Conservation (phyloP, 1,140 invertebrate genomes). For the Mizuhopecten yessoensis region DNA sequence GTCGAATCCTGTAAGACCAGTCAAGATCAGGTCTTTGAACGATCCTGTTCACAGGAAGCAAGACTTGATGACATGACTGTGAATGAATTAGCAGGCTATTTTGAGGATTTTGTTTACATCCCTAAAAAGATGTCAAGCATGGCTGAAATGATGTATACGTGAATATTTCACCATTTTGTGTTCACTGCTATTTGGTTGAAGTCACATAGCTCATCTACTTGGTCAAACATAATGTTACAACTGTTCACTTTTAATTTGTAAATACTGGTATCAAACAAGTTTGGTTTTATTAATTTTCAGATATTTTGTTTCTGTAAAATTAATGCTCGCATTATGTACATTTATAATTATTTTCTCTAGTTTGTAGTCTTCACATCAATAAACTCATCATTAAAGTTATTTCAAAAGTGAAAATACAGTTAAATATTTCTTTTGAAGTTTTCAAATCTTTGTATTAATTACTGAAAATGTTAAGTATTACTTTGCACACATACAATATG, state of each 20-base stretch:
- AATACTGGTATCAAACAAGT: background rate
- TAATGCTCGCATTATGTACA: too few relatives aligned
- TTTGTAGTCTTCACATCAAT: too few relatives aligned
- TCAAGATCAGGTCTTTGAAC: conserved; percentile 58
- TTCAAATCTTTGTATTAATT: too few relatives aligned
- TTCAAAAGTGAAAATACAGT: too few relatives aligned
- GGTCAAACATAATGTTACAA: background rate
- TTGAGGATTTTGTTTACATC: conserved; percentile 82
- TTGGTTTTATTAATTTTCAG: too few relatives aligned
- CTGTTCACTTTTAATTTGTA: background rate
- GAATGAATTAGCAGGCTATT: conserved; percentile 82
- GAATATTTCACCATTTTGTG: conserved; percentile 43
- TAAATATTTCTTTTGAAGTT: too few relatives aligned
- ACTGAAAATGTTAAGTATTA: too few relatives aligned
- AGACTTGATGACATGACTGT: conserved; percentile 77
- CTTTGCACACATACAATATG: too few relatives aligned
- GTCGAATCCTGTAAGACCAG: conserved; percentile 1
- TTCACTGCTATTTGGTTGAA: conserved; percentile 18
- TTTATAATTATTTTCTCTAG: too few relatives aligned
- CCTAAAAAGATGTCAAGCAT: conserved; percentile 83
- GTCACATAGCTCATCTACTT: background rate
- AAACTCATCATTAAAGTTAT: too few relatives aligned
- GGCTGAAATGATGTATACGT: conserved; percentile 84
- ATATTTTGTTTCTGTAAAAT: too few relatives aligned
- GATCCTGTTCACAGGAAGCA: conserved; percentile 79